phyloP scores from a whole-genome alignment of 2,797 vertebrate species.

The Lithobates pipiens region DNA sequence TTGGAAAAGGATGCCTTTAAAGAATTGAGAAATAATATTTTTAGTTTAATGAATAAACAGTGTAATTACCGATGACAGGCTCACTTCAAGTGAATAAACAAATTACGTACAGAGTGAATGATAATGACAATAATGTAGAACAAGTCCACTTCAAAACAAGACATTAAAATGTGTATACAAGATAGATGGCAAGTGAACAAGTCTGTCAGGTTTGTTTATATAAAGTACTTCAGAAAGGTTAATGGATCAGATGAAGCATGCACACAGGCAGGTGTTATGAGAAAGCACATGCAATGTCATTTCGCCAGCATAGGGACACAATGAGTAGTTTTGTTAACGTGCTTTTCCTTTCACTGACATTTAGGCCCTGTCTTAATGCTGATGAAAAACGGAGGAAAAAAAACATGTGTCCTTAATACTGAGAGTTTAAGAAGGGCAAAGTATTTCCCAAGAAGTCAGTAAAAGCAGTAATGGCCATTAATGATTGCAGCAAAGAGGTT shows the following conservation, averaged over 20 bases:
- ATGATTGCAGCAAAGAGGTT: conserved; percentile 74
- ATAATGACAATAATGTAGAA: not conserved
- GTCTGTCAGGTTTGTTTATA: conserved; percentile 34
- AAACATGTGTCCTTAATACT: conserved; percentile 65
- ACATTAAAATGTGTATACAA: conserved; percentile 14
- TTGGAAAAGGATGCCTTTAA: not conserved
- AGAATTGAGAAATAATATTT: not conserved
- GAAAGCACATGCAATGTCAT: conserved; percentile 33
- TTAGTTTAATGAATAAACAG: not conserved
- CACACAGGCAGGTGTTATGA: conserved; percentile 35
- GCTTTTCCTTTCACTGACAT: conserved; percentile 50
- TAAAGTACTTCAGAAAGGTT: conserved; percentile 43
- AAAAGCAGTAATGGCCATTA: conserved; percentile 75
- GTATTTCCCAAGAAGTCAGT: conserved; percentile 75
- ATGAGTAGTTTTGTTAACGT: conserved; percentile 35
- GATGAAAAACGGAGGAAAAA: conserved; percentile 62
- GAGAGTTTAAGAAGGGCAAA: conserved; percentile 74
- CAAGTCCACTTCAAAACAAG: conserved; percentile 19
- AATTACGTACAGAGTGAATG: not conserved
- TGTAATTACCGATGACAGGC: not conserved
- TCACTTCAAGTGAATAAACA: not conserved
- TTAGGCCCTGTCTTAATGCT: conserved; percentile 58
- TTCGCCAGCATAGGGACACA: conserved; percentile 21
- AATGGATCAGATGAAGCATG: conserved; percentile 49
- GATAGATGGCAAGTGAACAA: conserved; percentile 15